Percentiles rank a stretch among this genome's conserved stretches.
phyloP scores from a whole-genome alignment of 1,140 invertebrate genomes.

The Sminthurides bifidus region DNA sequence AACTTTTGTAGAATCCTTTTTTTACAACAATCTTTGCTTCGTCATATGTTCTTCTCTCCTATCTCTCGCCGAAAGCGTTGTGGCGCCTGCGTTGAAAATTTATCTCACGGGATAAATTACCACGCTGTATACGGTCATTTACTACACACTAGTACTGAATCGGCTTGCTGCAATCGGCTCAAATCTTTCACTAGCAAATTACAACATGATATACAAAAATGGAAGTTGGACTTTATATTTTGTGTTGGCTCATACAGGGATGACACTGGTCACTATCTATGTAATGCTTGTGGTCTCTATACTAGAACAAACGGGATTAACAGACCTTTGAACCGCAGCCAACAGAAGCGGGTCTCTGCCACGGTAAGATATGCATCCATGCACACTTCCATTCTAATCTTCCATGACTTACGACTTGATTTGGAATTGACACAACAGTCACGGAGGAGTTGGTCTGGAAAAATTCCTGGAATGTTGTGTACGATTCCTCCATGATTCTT shows the following conservation, averaged over 20 bases:
- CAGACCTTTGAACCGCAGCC: slow-evolving; percentile 27
- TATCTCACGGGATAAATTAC: too few species aligned
- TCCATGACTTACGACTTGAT: background rate
- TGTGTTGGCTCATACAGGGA: slow-evolving; percentile 36
- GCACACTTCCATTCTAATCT: background rate
- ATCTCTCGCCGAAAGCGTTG: background rate
- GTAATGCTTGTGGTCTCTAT: slow-evolving; percentile 46
- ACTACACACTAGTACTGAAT: too few species aligned
- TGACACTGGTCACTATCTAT: slow-evolving; percentile 50
- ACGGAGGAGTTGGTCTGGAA: too few species aligned
- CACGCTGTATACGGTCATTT: too few species aligned
- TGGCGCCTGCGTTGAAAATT: background rate
- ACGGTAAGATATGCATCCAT: slow-evolving; percentile 19
- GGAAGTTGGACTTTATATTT: slow-evolving; percentile 10
- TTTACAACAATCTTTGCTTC: background rate
- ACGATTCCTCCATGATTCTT: too few species aligned
- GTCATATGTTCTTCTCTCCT: background rate
- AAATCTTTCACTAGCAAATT: too few species aligned
- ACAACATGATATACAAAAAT: too few species aligned
- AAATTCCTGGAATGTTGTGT: too few species aligned
- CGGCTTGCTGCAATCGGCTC: too few species aligned
- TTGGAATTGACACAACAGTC: too few species aligned
- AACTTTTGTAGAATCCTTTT: background rate
- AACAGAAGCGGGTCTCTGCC: slow-evolving; percentile 29
- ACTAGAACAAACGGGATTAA: slow-evolving; percentile 32